Conservation (phyloP, 2,797 vertebrate species). For the Anisognathus igniventris region DNA sequence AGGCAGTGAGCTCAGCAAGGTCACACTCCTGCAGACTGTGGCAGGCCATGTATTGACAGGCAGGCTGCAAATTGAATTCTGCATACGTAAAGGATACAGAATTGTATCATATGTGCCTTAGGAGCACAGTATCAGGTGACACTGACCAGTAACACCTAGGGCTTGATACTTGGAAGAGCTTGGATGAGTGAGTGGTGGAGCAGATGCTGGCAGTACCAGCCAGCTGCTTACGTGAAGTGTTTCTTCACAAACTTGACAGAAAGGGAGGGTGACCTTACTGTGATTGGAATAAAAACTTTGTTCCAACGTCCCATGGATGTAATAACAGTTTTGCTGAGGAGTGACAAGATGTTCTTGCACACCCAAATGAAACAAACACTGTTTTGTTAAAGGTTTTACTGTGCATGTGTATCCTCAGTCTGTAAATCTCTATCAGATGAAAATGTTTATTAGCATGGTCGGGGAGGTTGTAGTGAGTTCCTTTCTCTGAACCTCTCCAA, state of each 20-base stretch:
- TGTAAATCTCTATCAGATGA: background rate
- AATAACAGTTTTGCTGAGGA: background rate
- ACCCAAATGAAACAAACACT: background rate
- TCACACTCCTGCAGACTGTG: background rate
- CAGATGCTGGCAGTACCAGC: background rate
- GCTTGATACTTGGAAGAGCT: background rate
- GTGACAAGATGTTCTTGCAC: background rate
- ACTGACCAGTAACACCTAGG: background rate
- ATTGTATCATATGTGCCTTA: background rate
- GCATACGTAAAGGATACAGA: background rate
- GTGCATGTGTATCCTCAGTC: background rate
- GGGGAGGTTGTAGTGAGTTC: background rate
- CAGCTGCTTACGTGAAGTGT: background rate
- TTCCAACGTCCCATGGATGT: fast-evolving
- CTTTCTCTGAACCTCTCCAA: background rate
- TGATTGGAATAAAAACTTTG: background rate
- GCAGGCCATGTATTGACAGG: background rate
- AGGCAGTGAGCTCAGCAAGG: background rate
- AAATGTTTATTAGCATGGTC: background rate
- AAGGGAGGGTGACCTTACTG: background rate
- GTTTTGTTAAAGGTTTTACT: background rate
- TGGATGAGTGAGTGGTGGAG: background rate
- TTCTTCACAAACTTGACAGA: background rate
- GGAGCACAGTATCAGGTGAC: background rate
- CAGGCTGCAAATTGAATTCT: background rate